These are phyloP conservation scores for Lysandra coridon DNA, from an alignment of 2,888 invertebrate species.

Conservation along the genomic window DNA sequence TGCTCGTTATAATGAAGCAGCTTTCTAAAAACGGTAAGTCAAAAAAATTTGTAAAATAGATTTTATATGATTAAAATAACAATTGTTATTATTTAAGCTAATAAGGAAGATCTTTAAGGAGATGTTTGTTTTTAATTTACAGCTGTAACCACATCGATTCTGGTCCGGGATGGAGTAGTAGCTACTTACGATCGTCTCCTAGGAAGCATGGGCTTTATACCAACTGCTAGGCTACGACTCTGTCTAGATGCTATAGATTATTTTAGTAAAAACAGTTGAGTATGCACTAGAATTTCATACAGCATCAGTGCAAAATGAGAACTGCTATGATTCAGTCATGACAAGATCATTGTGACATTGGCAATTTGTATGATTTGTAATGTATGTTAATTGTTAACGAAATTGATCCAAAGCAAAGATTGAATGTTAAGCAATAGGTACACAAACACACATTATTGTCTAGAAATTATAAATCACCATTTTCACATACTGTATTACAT, in stretches of 20 bases:
- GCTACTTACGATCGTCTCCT: constrained; percentile 81
- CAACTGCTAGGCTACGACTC: constrained; percentile 82
- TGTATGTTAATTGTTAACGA: background rate
- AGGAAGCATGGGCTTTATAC: constrained; percentile 80
- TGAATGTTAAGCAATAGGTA: background rate
- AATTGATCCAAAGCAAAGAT: background rate
- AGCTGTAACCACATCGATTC: constrained; percentile 70
- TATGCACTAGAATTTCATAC: constrained; percentile 37
- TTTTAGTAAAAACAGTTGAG: constrained; percentile 84
- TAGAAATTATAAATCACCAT: background rate
- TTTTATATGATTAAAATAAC: background rate
- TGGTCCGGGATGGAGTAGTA: constrained; percentile 82
- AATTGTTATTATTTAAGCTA: background rate
- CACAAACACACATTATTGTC: background rate
- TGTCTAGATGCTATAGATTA: constrained; percentile 84
- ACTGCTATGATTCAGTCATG: background rate
- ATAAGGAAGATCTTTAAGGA: background rate
- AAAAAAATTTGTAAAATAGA: background rate
- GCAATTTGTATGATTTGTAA: background rate
- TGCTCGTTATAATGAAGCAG: constrained; percentile 81
- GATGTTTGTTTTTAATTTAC: constrained; percentile 44
- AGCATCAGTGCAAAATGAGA: background rate
- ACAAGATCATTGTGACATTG: background rate
- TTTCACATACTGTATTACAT: background rate
- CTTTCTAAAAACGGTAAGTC: constrained; percentile 81